These are phyloP conservation scores for Oxyscelio sp. DNA, from an alignment of 2,888 invertebrate genomes.

Conservation along the genomic window DNA sequence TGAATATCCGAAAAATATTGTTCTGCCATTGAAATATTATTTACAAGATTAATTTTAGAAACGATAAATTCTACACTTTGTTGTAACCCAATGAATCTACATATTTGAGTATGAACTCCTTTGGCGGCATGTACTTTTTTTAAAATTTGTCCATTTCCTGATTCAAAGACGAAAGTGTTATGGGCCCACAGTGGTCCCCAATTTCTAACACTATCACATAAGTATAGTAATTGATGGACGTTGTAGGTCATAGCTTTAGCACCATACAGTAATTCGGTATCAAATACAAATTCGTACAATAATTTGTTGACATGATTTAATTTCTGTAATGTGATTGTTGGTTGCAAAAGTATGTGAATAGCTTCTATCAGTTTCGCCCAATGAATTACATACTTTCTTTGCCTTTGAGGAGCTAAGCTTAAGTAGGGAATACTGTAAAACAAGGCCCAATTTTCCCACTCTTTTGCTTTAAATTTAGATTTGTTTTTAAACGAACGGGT, in stretches of 20 bases:
- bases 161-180: too few relatives aligned
- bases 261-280: slow-evolving; percentile 64
- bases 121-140: slow-evolving; percentile 14
- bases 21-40: not conserved
- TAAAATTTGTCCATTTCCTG: too few relatives aligned
- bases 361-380: slow-evolving; percentile 69
- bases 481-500: too few relatives aligned
- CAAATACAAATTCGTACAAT: slow-evolving; percentile 43
- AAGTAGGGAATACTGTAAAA: slow-evolving; percentile 7
- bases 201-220: too few relatives aligned
- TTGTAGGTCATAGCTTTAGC: too few relatives aligned
- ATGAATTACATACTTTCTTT: slow-evolving; percentile 46
- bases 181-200: too few relatives aligned
- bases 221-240: too few relatives aligned
- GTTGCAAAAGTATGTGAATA: slow-evolving; percentile 50
- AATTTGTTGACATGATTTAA: slow-evolving; percentile 48
- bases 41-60: not conserved
- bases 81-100: slow-evolving; percentile 24
- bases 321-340: slow-evolving; percentile 56
- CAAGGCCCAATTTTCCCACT: too few relatives aligned
- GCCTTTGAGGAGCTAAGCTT: not conserved
- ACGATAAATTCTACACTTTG: slow-evolving; percentile 10
- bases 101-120: slow-evolving; percentile 14
- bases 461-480: not conserved
- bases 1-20: not conserved